Base-by-base conservation (phyloP, 2,888 invertebrate species). In the Drosophila anomelani region DNA sequence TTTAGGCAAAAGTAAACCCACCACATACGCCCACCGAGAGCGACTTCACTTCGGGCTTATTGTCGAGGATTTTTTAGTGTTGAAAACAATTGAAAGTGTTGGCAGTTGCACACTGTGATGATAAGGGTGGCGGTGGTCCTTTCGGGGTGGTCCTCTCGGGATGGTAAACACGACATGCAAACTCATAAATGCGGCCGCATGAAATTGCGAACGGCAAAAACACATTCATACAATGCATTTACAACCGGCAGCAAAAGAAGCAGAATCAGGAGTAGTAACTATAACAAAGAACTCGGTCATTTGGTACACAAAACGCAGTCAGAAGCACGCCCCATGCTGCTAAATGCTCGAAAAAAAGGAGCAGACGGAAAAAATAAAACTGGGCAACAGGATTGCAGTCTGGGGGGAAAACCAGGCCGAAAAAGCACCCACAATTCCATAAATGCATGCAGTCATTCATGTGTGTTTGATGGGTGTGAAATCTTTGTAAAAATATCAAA, bases 211-310 rank as follows among this genome's bases (percentile, higher is more conserved):
- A 12, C 54, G 49, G 34, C 49, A 55, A 59, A 47, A 54, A 46
- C 62, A 47, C 56, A 62, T n/a, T 20, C 29, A 41, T 41, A 55
- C 71, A 56, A 67, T 68, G 67, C 67, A 68, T 56, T 67, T 67
- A 49, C 67, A 67, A 32, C 41, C 13, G n/a, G 29, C 67, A 66
- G 67, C 59, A 68, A 46, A 36, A 20, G 49, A 49, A 51, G 39
- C 41, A 68, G 43, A 51, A 68, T 68, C 49, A 59, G 23, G 41
- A 55, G 53, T 54, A 49, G 68, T 57, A 68, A 59, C 66, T 68
- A 58, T 68, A 79, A 74, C 74, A 75, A 71, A 77, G 74, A 84
- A 80, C 87, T 80, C 85, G 87, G 84, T 85, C 84, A 85, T 79
- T 77, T 80, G 78, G 75, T 75, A 55, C 71, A 46, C 83, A 77